phyloP scores from a whole-genome alignment of 2,888 invertebrate species.

The Caenorhabditis doughertyi region DNA sequence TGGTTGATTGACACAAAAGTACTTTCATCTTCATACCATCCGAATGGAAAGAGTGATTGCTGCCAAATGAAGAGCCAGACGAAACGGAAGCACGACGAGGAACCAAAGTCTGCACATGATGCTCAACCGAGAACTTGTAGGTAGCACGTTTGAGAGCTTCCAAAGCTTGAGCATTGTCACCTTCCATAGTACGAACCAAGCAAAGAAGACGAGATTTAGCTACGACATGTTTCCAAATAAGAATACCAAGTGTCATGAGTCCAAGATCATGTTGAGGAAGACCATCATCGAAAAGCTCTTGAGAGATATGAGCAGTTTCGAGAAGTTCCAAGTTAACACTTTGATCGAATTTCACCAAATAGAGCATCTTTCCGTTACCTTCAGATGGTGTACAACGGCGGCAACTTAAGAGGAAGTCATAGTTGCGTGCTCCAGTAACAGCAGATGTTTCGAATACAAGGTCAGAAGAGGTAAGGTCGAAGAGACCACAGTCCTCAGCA shows the following conservation, averaged over 20 bases:
- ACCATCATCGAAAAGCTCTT: constrained; percentile 69
- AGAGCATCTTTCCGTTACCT: constrained; percentile 72
- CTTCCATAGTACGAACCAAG: constrained; percentile 70
- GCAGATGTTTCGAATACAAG: constrained; percentile 78
- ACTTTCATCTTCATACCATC: constrained; percentile 77
- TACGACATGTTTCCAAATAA: constrained; percentile 76
- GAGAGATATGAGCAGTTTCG: constrained; percentile 69
- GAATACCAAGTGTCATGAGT: constrained; percentile 78
- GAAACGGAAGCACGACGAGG: constrained; percentile 62
- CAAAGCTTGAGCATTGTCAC: constrained; percentile 66
- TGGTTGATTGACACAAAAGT: constrained; percentile 78
- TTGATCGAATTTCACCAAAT: constrained; percentile 79
- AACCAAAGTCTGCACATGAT: constrained; percentile 76
- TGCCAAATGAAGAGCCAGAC: constrained; percentile 59
- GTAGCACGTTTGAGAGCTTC: constrained; percentile 79
- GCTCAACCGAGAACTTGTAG: constrained; percentile 76
- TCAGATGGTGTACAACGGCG: constrained; percentile 46
- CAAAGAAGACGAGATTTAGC: constrained; percentile 76
- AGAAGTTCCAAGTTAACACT: constrained; percentile 79
- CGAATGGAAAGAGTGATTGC: constrained; percentile 42
- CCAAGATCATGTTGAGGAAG: constrained; percentile 76
- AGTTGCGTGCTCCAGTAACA: constrained; percentile 75
- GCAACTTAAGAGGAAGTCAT: constrained; percentile 79
- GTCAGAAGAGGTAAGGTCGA: constrained; percentile 79
- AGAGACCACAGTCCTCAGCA: constrained; percentile 78